These are phyloP conservation scores for Meliscaeva auricollis DNA, from an alignment of 2,888 invertebrate species.

Conservation along the genomic window DNA sequence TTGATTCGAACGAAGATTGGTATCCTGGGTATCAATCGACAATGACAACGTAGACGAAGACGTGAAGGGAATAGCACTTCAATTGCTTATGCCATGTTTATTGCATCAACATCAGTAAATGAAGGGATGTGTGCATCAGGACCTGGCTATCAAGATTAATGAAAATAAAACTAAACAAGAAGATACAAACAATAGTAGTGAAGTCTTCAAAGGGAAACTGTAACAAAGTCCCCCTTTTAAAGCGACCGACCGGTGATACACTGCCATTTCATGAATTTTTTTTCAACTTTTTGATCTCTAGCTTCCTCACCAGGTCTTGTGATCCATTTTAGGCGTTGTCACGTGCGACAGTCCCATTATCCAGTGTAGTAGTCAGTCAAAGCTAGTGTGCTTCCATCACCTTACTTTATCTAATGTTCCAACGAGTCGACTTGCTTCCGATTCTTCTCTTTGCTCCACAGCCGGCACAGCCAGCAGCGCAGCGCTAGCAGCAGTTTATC, in stretches of 20 bases:
- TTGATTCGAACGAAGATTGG: background rate
- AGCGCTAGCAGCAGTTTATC: conserved; percentile 69
- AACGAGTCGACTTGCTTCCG: background rate
- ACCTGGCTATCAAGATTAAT: conserved; percentile 51
- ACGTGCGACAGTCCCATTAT: conserved; percentile 74
- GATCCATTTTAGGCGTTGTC: conserved; percentile 73
- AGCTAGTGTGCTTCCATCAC: conserved; percentile 63
- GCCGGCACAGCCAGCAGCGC: conserved; percentile 10
- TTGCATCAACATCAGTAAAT: background rate
- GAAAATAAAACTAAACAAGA: conserved; percentile 48
- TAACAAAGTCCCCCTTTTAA: conserved; percentile 41
- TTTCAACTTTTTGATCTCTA: conserved; percentile 48
- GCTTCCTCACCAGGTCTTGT: conserved; percentile 4
- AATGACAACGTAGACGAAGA: background rate
- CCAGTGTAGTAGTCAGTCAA: conserved; percentile 63
- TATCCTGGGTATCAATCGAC: background rate
- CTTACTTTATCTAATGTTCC: conserved; percentile 29
- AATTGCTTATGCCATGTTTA: conserved; percentile 36
- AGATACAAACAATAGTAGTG: conserved; percentile 2
- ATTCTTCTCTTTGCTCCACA: conserved; percentile 30
- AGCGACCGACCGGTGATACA: background rate
- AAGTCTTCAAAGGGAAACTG: conserved; percentile 45
- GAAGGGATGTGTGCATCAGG: conserved; percentile 1
- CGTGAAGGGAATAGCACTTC: conserved; percentile 50
- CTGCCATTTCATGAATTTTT: conserved; percentile 68